phyloP scores from a whole-genome alignment of 1,140 invertebrate species.

The Caenorhabditis brenneri region DNA sequence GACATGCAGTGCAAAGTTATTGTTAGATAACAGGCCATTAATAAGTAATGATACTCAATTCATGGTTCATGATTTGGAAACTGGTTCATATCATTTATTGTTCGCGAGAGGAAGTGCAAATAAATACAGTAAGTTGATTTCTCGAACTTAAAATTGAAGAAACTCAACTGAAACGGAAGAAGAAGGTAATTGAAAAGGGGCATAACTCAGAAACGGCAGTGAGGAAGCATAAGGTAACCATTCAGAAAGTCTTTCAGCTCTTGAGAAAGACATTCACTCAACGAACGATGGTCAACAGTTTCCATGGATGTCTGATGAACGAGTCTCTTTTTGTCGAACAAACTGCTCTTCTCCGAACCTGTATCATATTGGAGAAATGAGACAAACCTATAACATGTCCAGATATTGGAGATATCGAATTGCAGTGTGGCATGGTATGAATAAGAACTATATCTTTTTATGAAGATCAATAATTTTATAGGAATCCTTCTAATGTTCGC shows the following conservation, averaged over 20 bases:
- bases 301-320: conserved; percentile 53
- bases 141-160: neutral
- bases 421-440: conserved; percentile 52
- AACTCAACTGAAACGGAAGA: neutral
- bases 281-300: conserved; percentile 50
- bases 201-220: too few relatives aligned
- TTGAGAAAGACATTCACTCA: conserved; percentile 55
- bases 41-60: conserved; percentile 41
- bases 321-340: conserved; percentile 46
- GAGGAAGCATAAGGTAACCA: too few relatives aligned
- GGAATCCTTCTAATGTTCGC: conserved; percentile 50
- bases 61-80: conserved; percentile 48
- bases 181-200: too few relatives aligned
- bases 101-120: conserved; percentile 53
- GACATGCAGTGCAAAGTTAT: conserved; percentile 45
- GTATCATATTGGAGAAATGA: conserved; percentile 35
- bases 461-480: too few relatives aligned
- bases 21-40: conserved; percentile 40
- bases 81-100: conserved; percentile 44
- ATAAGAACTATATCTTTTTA: too few relatives aligned
- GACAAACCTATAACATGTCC: conserved; percentile 32
- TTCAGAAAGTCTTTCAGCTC: neutral
- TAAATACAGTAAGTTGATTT: conserved; percentile 45
- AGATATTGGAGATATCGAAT: conserved; percentile 55
- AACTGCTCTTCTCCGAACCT: conserved; percentile 47